Percentiles rank a stretch among this genome's conserved stretches.
Evolutionary conservation across 2,113 vertebrate species (phyloP).

Genomic region (Danionella cerebrum): DNA sequence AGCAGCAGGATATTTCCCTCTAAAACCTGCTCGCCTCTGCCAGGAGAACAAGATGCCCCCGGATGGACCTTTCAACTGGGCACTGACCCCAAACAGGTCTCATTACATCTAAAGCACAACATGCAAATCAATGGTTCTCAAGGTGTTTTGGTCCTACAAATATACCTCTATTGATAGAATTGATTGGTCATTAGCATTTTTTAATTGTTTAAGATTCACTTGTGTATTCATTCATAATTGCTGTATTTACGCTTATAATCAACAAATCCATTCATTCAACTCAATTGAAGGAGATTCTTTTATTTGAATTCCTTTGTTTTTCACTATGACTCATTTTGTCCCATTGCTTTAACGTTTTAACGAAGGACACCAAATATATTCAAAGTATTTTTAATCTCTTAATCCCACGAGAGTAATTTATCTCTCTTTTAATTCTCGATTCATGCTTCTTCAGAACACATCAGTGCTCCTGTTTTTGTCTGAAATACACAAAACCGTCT

Average conservation of each 20-base stretch:
- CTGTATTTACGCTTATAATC: too few species aligned
- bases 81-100: background rate
- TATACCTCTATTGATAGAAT: too few species aligned
- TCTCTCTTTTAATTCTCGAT: constrained; percentile 12
- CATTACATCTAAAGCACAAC: background rate
- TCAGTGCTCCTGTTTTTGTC: constrained; percentile 35
- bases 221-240: too few species aligned
- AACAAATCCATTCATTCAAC: too few species aligned
- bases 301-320: too few species aligned
- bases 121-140: background rate
- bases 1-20: constrained; percentile 1
- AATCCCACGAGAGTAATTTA: constrained; percentile 19
- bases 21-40: background rate
- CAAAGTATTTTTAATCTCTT: constrained; percentile 20
- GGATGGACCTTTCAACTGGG: background rate
- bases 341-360: background rate
- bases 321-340: too few species aligned
- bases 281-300: too few species aligned
- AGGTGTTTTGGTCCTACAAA: background rate
- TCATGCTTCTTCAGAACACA: constrained; percentile 38
- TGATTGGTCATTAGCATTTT: too few species aligned
- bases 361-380: background rate
- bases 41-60: background rate
- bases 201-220: too few species aligned
- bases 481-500: constrained; percentile 43